Evolutionary conservation across 1,140 invertebrate genomes (phyloP).

Genomic region (Ladona fulva): DNA sequence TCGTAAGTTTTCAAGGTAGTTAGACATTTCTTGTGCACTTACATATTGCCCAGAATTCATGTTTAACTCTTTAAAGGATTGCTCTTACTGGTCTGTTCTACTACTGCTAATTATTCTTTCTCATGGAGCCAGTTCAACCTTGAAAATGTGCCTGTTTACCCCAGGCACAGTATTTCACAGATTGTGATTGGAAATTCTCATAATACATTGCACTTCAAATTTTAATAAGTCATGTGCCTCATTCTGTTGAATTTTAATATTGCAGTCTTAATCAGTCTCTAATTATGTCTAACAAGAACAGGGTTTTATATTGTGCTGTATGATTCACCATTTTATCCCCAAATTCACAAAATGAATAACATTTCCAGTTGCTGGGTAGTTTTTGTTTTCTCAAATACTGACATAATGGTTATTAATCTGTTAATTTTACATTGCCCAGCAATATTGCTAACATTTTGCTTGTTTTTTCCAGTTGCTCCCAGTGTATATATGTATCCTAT

Average conservation of each 20-base stretch:
- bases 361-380: not conserved
- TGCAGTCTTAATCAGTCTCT: not conserved
- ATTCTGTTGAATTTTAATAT: not conserved
- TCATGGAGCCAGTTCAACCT: not conserved
- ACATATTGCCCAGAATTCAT: not conserved
- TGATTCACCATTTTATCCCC: not conserved
- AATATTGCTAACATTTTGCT: not conserved
- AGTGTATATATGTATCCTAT: not conserved
- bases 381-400: not conserved
- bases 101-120: not conserved
- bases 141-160: not conserved
- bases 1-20: not conserved
- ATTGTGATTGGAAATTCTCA: not conserved
- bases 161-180: not conserved
- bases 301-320: not conserved
- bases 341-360: not conserved
- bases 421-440: not conserved
- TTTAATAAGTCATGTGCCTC: not conserved
- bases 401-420: not conserved
- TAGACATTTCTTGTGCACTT: not conserved
- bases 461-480: not conserved
- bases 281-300: not conserved
- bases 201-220: not conserved
- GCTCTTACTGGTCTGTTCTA: not conserved
- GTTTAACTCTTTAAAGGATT: not conserved